Evolutionary conservation across 2,797 vertebrate genomes (phyloP).

Genomic region (Phyllotis vaccarum): DNA sequence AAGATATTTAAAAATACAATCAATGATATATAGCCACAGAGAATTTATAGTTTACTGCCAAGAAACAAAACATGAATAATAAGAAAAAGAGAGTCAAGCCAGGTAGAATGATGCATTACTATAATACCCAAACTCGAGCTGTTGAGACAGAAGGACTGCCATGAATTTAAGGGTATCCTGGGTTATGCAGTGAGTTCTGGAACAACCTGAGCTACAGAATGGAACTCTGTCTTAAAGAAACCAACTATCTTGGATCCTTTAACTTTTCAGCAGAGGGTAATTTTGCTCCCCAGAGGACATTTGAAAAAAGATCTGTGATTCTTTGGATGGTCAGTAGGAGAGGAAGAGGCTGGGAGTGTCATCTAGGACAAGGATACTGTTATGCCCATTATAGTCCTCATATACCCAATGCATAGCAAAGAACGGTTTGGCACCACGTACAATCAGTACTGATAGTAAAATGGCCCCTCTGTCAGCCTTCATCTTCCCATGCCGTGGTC

Average conservation of each 20-base stretch:
- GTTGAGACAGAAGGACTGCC: background rate
- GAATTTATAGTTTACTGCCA: background rate
- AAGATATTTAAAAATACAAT: background rate
- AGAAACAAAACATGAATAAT: background rate
- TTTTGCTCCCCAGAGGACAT: background rate
- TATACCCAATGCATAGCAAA: too few species aligned
- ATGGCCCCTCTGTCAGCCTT: background rate
- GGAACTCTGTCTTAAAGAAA: background rate
- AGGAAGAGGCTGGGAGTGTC: accelerated
- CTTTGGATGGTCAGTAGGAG: background rate
- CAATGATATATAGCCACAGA: background rate
- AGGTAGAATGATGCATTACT: background rate
- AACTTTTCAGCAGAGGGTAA: background rate
- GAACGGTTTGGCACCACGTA: background rate
- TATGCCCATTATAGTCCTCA: background rate
- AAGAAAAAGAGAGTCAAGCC: background rate
- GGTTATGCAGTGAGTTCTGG: background rate
- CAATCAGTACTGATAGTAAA: background rate
- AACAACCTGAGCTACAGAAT: background rate
- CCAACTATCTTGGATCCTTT: background rate
- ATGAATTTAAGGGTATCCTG: background rate
- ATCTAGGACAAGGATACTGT: background rate
- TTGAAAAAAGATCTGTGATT: background rate
- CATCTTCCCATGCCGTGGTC: background rate
- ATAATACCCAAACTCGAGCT: too few species aligned